phyloP scores from a whole-genome alignment of 2,888 invertebrate genomes.

The Archaeoteleia sp. region DNA sequence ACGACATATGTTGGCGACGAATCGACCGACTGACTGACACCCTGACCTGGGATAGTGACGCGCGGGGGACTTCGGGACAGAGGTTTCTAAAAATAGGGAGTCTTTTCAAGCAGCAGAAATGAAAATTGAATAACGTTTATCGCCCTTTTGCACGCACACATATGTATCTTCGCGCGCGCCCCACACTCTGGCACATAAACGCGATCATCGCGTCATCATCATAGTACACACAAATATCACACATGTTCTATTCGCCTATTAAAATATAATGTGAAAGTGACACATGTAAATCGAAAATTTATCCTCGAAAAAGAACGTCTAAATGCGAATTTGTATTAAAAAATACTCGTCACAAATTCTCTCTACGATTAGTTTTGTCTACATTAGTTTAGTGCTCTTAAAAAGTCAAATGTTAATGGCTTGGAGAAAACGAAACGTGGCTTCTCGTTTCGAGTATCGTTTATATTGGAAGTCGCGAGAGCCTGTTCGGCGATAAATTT shows the following conservation, averaged over 20 bases:
- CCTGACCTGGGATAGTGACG: conserved; percentile 62
- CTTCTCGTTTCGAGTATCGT: neutral
- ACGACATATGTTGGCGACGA: conserved; percentile 59
- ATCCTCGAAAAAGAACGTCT: too few relatives aligned
- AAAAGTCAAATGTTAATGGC: neutral
- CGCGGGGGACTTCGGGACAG: neutral
- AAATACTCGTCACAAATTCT: too few relatives aligned
- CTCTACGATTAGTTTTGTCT: too few relatives aligned
- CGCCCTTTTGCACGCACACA: too few relatives aligned
- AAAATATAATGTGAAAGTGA: too few relatives aligned
- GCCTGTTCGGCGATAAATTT: neutral
- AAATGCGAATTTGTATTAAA: too few relatives aligned
- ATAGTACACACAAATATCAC: too few relatives aligned
- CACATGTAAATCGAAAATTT: conserved; percentile 1
- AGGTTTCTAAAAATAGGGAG: neutral
- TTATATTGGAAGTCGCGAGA: neutral
- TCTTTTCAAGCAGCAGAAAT: neutral
- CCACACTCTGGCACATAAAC: neutral
- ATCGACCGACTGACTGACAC: conserved; percentile 36
- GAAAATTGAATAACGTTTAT: neutral
- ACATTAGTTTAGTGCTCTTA: too few relatives aligned
- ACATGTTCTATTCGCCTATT: too few relatives aligned
- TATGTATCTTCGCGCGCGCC: too few relatives aligned
- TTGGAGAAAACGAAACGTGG: conserved; percentile 6
- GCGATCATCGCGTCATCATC: too few relatives aligned